These are phyloP conservation scores for Azorinus chamasolen DNA, from an alignment of 2,888 invertebrate genomes.

Conservation along the genomic window DNA sequence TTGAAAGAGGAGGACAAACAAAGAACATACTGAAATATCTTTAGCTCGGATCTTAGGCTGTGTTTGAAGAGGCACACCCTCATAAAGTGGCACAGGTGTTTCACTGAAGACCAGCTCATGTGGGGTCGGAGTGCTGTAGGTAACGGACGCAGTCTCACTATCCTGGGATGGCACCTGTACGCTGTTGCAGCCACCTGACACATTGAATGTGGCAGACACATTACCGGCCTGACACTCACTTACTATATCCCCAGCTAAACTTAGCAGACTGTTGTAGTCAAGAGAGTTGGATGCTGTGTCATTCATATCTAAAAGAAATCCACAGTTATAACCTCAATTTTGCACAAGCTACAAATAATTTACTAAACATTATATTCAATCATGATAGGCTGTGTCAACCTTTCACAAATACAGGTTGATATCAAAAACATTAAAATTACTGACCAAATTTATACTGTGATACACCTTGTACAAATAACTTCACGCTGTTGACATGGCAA, in stretches of 20 bases:
- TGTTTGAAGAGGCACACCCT: slow-evolving; percentile 27
- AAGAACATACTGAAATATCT: slow-evolving; percentile 33
- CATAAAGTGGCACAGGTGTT: slow-evolving; percentile 27
- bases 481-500: too few relatives aligned
- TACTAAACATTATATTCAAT: too few relatives aligned
- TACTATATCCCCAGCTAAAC: slow-evolving; percentile 47
- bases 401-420: too few relatives aligned
- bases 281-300: slow-evolving; percentile 31
- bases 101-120: slow-evolving; percentile 37
- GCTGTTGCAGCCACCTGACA: slow-evolving; percentile 40
- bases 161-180: slow-evolving; percentile 31
- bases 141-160: background rate
- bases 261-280: slow-evolving; percentile 33
- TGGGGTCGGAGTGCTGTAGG: slow-evolving; percentile 32
- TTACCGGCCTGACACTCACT: slow-evolving; percentile 63
- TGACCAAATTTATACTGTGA: too few relatives aligned
- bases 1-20: too few relatives aligned
- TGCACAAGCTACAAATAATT: too few relatives aligned
- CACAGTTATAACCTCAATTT: background rate
- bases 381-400: too few relatives aligned
- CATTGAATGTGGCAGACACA: slow-evolving; percentile 28
- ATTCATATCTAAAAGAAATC: slow-evolving; percentile 31
- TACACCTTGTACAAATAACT: too few relatives aligned
- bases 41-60: slow-evolving; percentile 45
- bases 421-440: too few relatives aligned